Evolutionary conservation across 1,140 invertebrate species (phyloP).

Genomic region (Caerostris extrusa): DNA sequence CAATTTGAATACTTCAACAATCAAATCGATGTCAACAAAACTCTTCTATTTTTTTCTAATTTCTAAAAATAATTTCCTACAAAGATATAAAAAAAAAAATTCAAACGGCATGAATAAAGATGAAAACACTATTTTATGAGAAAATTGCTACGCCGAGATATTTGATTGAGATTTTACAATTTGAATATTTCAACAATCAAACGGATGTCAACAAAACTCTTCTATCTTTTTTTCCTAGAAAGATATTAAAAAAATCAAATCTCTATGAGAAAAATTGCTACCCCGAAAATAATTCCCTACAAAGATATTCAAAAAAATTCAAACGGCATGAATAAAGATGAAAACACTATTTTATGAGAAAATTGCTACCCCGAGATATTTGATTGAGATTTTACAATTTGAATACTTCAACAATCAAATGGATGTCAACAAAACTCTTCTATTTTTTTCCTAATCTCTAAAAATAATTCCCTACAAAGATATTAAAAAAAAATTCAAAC

Average conservation of each 20-base stretch:
- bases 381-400: neutral
- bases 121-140: neutral
- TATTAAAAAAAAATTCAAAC: too few species aligned
- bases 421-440: neutral
- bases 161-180: neutral
- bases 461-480: too few species aligned
- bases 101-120: neutral
- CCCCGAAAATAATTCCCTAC: too few species aligned
- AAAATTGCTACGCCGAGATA: neutral
- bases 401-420: neutral
- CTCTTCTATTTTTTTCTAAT: neutral
- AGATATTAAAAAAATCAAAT: neutral
- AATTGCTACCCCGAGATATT: neutral
- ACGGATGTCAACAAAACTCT: neutral
- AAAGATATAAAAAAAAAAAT: too few species aligned
- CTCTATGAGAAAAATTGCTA: conserved; percentile 8
- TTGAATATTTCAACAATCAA: neutral
- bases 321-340: too few species aligned
- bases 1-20: neutral
- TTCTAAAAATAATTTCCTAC: too few species aligned
- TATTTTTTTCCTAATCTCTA: neutral
- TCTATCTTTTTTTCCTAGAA: neutral
- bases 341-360: conserved; percentile 13
- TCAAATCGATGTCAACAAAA: neutral
- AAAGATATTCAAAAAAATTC: too few species aligned